Base-by-base conservation (phyloP, 2,888 invertebrate species). In the Drosophila antonietae region DNA sequence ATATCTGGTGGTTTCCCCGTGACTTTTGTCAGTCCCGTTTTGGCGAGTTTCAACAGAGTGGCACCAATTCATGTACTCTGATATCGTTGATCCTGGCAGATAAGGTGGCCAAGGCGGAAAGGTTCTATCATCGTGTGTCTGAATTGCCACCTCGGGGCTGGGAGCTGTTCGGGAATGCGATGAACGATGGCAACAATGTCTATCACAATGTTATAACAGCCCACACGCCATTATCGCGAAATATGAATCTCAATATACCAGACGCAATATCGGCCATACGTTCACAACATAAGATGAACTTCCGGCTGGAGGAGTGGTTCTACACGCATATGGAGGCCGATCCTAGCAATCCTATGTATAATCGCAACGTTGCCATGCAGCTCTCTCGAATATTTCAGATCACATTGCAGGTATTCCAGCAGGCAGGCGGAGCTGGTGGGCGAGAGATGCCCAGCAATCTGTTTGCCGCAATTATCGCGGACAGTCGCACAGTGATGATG, bases 21-120 rank as follows among this genome's bases (percentile, higher is more conserved):
- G 93, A 94, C 79, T 95, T 95, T 85, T 94, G 94, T 2, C 95
- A 95, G 90, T 94, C 94, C 51, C 93, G 93, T 58, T 95, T 94
- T 88, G 95, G 94, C 67, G 92, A 93, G 65, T 92, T 92, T 79
- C 92, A 93, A 66, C 87, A 91, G 60, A 93, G 89, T 91, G 94
- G 94, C 59, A 95, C 95, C 78, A 94, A 95, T 90, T 95, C 95
- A 9, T 95, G 95, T 76, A 95, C 95, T 1, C 90, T 95, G 60
- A 95, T 95, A 78, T 94, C 94, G 44, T 90, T 95, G 28, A 91
- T 95, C 57, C 91, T 94, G 68, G 95, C 95, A 35, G 91, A 93
- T 57, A 93, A 93, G 78, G 93, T 93, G 51, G 75, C 90, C 56
- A 88, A 88, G 56, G 75, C 88, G 63, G 72, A 75, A 28, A 59